Evolutionary conservation across 2,797 vertebrate genomes (phyloP).

Genomic region (Neosilurus hyrtlii): DNA sequence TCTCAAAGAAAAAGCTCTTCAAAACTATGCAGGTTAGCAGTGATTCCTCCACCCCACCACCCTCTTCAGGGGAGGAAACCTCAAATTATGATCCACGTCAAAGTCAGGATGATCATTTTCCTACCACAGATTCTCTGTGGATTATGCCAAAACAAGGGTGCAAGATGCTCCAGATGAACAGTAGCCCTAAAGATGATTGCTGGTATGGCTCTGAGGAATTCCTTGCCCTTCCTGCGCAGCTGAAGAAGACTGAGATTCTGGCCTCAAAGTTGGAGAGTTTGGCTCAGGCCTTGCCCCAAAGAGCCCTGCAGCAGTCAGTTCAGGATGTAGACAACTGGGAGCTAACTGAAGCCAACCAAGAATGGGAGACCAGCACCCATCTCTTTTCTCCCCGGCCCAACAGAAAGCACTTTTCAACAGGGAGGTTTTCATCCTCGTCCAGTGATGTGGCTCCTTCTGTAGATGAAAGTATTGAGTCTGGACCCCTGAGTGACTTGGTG

Average conservation of each 20-base stretch:
- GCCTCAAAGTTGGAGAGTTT: conserved; percentile 88
- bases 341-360: conserved; percentile 85
- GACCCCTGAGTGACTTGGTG: conserved; percentile 85
- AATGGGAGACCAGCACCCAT: conserved; percentile 77
- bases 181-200: conserved; percentile 69
- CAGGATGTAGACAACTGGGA: conserved; percentile 98
- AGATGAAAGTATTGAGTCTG: conserved; percentile 88
- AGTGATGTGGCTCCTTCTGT: conserved; percentile 86
- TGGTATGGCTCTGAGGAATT: conserved; percentile 98
- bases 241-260: conserved; percentile 89
- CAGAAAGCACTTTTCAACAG: conserved; percentile 60
- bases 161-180: conserved; percentile 19
- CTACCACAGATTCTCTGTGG: conserved; percentile 55
- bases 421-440: conserved; percentile 83
- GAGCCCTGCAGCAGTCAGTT: conserved; percentile 74
- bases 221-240: conserved; percentile 89
- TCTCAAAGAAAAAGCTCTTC: conserved; percentile 38
- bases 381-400: conserved; percentile 63
- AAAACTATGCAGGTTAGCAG: conserved; percentile 47
- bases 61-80: conserved; percentile 56
- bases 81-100: conserved; percentile 49
- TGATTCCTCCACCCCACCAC: conserved; percentile 65
- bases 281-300: conserved; percentile 80
- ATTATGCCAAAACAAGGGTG: conserved; percentile 48
- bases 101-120: conserved; percentile 55